Percentiles rank a stretch among this genome's conserved stretches.
These are phyloP conservation scores for Clytia hemisphaerica DNA, from an alignment of 30 jellyfish, hydroid and myxozoan genomes.

Conservation along the genomic window DNA sequence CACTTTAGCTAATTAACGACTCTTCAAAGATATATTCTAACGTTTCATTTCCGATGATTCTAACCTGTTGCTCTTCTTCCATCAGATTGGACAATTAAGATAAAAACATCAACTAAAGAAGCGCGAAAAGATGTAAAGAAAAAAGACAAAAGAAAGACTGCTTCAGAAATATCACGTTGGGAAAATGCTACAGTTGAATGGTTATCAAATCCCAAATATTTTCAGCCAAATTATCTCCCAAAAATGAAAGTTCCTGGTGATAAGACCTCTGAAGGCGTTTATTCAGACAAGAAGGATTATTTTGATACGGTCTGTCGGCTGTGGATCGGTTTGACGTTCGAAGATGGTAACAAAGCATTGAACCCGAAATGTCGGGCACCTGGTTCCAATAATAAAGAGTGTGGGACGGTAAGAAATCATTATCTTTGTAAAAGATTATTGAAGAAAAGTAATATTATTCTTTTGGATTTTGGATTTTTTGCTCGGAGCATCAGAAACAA, in stretches of 20 bases:
- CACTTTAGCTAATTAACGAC: too few species aligned
- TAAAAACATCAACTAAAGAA: too few species aligned
- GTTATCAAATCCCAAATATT: conserved; percentile 12
- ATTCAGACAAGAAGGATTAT: conserved; percentile 15
- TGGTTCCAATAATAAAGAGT: background rate
- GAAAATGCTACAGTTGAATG: conserved; percentile 25
- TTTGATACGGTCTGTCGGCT: conserved; percentile 23
- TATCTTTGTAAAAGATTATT: too few species aligned
- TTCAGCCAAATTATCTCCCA: conserved; percentile 15
- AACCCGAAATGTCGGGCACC: conserved; percentile 26
- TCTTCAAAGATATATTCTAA: too few species aligned
- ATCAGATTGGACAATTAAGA: too few species aligned
- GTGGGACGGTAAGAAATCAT: conserved; percentile 25
- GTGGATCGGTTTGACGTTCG: conserved; percentile 32
- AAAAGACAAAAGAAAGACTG: background rate
- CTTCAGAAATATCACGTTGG: conserved; percentile 11
- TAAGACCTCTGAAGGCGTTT: conserved; percentile 12
- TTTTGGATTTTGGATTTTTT: too few species aligned
- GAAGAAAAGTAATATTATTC: too few species aligned
- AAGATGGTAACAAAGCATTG: conserved; percentile 21
- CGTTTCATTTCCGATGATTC: too few species aligned
- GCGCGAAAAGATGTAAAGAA: background rate
- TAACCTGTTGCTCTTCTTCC: too few species aligned
- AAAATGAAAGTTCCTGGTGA: conserved; percentile 13
- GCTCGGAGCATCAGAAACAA: too few species aligned